Base-by-base conservation (phyloP, 2,888 invertebrate genomes). In the Pilophorus perplexus region DNA sequence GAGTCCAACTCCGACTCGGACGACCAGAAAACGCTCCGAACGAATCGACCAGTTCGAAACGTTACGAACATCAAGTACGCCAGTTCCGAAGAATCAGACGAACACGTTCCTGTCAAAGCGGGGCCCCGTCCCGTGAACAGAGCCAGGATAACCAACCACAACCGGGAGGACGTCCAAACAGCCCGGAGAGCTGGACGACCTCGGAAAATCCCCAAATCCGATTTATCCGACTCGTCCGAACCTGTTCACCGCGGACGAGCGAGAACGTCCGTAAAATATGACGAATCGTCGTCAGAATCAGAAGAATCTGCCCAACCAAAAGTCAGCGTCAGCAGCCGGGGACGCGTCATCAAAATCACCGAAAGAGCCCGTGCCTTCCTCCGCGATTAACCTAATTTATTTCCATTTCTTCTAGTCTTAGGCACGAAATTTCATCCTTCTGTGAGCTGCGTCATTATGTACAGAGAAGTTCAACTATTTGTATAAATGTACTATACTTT, bases 311-410 rank as follows among this genome's bases (percentile, higher is more conserved):
- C 18, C 25, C 25, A 6, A 14, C 27, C 59, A 6, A 59, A 23
- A 42, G 25, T 59, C n/a, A 59, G 59, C 23, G 42, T 59, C 44
- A 59, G 89, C 75, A 92, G 91, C 73, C 83, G 93, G 60, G 93
- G 94, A 2, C 83, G 93, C 42, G 84, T 93, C 65, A 83, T 93
- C 60, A 89, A 87, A 77, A 83, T 92, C 73, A 91, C 91, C 23
- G 85, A 88, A 66, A 85, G 89, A 75, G 90, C 89, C 68, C 81
- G 87, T 59, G 87, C 88, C 55, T 71, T 71, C 16, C 70, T 71
- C 10, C 67, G 52, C 20, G 71, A 71, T 38, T 70, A 60, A 28
- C 38, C 28, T 48, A 44, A 42, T n/a, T 28, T 28, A 14, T 37
- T 14, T 8, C 37, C 37, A 8, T 55, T 10, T 4, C 10, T 4